Evolutionary conservation across 2,113 vertebrate genomes (phyloP).

Genomic region (Hydrolagus affinis): DNA sequence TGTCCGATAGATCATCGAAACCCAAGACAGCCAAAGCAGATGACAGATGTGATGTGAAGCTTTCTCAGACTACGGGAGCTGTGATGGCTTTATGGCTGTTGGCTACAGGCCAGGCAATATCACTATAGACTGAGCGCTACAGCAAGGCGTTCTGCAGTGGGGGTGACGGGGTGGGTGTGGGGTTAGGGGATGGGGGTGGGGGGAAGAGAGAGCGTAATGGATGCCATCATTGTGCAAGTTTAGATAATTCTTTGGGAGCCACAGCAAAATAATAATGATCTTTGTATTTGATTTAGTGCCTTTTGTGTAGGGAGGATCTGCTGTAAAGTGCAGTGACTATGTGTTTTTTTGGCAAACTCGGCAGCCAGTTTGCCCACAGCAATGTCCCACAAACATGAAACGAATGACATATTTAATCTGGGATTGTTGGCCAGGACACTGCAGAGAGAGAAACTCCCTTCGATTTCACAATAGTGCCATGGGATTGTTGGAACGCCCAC

Average conservation of each 20-base stretch:
- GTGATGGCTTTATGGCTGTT: not conserved
- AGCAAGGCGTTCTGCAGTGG: not conserved
- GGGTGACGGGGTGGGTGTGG: not conserved
- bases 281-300: too few species aligned
- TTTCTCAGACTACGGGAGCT: not conserved
- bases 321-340: too few species aligned
- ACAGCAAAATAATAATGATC: not conserved
- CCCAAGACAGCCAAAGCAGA: not conserved
- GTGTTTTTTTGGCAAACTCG: too few species aligned
- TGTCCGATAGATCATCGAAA: not conserved
- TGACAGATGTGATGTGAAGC: not conserved
- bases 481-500: too few species aligned
- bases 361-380: too few species aligned
- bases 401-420: too few species aligned
- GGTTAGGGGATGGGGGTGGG: too few species aligned
- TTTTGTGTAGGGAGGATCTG: too few species aligned
- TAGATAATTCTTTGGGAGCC: not conserved
- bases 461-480: too few species aligned
- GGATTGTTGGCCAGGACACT: too few species aligned
- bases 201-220: not conserved
- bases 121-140: not conserved
- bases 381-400: too few species aligned
- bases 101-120: slow-evolving; percentile 10
- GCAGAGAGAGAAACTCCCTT: too few species aligned
- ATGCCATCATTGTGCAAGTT: not conserved